Evolutionary conservation across 2,113 vertebrate species (phyloP).

Genomic region (Crocuta crocuta): DNA sequence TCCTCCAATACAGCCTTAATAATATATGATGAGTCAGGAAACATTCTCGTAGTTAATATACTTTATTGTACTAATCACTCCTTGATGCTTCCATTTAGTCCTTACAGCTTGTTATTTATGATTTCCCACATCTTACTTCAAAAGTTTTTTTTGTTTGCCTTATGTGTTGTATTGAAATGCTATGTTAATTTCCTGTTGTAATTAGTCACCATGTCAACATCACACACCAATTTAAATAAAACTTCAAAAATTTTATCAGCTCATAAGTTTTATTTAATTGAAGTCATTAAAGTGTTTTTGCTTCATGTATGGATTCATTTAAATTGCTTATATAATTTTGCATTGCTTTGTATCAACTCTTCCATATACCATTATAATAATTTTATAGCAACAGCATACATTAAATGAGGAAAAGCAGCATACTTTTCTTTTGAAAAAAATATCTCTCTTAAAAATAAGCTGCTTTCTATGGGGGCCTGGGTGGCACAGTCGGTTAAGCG

Average conservation of each 20-base stretch:
- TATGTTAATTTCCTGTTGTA: neutral
- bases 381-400: constrained; percentile 48
- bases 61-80: neutral
- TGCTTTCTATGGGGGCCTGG: neutral
- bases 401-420: constrained; percentile 53
- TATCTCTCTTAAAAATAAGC: constrained; percentile 32
- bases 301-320: constrained; percentile 48
- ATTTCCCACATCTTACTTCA: neutral
- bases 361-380: constrained; percentile 23
- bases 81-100: neutral
- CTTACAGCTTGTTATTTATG: constrained; percentile 33
- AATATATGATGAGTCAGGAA: neutral
- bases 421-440: neutral
- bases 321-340: constrained; percentile 63
- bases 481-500: too few species aligned
- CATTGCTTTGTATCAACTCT: constrained; percentile 62
- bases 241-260: constrained; percentile 32
- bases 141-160: neutral
- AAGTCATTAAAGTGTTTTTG: constrained; percentile 45
- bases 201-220: constrained; percentile 4
- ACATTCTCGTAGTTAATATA: neutral
- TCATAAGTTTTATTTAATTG: constrained; percentile 61
- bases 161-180: neutral
- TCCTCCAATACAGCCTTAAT: neutral
- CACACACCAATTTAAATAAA: constrained; percentile 38